Conservation (phyloP, 2,888 invertebrate species). For the Amblyjoppa proteus region DNA sequence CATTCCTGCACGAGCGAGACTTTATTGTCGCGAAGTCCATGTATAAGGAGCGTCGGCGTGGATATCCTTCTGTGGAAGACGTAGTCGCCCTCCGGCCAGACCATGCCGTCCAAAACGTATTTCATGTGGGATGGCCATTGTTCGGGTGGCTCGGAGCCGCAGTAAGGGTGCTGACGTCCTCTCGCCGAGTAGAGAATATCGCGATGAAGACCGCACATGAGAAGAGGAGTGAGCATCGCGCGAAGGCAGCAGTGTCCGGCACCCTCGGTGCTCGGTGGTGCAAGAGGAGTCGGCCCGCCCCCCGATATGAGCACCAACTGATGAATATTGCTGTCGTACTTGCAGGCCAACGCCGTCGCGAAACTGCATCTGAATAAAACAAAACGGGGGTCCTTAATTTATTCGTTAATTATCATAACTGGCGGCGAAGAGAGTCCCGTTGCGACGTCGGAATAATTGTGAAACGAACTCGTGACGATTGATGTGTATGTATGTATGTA, state of each 20-base stretch:
- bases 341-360: constrained; percentile 87
- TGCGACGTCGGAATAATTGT: neutral
- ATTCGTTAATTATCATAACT: constrained; percentile 22
- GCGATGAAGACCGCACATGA: constrained; percentile 87
- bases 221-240: constrained; percentile 86
- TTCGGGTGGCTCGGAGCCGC: constrained; percentile 83
- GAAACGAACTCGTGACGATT: neutral
- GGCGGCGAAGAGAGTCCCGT: neutral
- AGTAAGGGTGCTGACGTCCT: constrained; percentile 86
- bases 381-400: neutral
- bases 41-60: constrained; percentile 88
- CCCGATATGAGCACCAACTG: constrained; percentile 89
- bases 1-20: constrained; percentile 90
- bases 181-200: constrained; percentile 87
- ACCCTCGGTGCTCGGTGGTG: constrained; percentile 87
- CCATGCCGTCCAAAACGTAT: constrained; percentile 87
- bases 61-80: constrained; percentile 88
- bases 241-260: constrained; percentile 86
- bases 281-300: constrained; percentile 89
- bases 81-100: constrained; percentile 90
- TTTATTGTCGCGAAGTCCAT: constrained; percentile 88
- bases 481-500: neutral
- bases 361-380: constrained; percentile 87
- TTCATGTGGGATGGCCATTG: constrained; percentile 86
- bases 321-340: constrained; percentile 87